A percentile compares a stretch with the other conserved stretches of the same genome.
These are phyloP conservation scores for Porites lutea DNA, from an alignment of 64 coral and sea anemone genomes.

Conservation along the genomic window DNA sequence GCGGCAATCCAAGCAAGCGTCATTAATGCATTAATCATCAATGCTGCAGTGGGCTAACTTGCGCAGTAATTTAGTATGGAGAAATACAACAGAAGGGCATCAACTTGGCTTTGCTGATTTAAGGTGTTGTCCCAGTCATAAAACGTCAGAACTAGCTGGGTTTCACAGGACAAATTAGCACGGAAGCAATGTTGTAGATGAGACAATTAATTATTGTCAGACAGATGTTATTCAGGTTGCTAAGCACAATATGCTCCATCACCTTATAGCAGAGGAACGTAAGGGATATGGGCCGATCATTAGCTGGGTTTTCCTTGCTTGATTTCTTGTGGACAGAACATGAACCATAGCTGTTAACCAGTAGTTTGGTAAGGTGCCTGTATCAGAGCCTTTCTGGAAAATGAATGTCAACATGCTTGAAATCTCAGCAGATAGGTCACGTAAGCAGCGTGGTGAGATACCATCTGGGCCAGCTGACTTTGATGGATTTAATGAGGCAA, in stretches of 20 bases:
- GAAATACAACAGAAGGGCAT: constrained; percentile 44
- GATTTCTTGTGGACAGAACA: constrained; percentile 26
- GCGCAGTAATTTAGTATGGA: constrained; percentile 33
- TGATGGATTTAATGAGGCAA: constrained; percentile 24
- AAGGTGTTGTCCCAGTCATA: constrained; percentile 57
- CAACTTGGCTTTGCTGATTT: constrained; percentile 49
- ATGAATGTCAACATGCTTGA: constrained; percentile 41
- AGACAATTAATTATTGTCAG: constrained; percentile 48
- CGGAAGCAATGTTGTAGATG: constrained; percentile 57
- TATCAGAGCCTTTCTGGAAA: constrained; percentile 37
- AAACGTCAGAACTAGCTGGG: constrained; percentile 35
- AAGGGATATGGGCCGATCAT: constrained; percentile 57
- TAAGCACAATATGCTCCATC: constrained; percentile 63
- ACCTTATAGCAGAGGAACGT: constrained; percentile 61
- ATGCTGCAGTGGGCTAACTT: constrained; percentile 38
- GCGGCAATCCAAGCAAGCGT: neutral
- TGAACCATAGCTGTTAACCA: constrained; percentile 46
- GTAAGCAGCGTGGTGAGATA: constrained; percentile 26
- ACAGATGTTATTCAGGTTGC: constrained; percentile 50
- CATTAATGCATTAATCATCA: neutral
- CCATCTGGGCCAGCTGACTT: constrained; percentile 46
- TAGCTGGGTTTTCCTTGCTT: constrained; percentile 35
- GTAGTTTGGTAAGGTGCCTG: constrained; percentile 22
- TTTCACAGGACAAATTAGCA: constrained; percentile 66
- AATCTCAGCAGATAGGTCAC: constrained; percentile 22